Percentiles rank a stretch among this genome's conserved stretches.
Evolutionary conservation across 35 echinoderm and acorn worm species (phyloP).

Genomic region (Apostichopus parvimensis): DNA sequence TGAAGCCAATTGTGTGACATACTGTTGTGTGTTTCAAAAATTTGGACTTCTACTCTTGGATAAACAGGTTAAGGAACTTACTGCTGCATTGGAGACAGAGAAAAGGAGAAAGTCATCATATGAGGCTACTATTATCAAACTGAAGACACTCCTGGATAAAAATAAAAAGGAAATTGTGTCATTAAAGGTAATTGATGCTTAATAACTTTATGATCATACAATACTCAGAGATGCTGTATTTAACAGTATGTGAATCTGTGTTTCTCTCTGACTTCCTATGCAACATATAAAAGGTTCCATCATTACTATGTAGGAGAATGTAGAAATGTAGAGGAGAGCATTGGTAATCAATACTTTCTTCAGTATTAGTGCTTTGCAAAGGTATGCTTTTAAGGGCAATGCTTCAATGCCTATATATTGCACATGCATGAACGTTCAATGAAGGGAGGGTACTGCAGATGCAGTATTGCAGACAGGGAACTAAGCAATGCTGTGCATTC

Average conservation of each 20-base stretch:
- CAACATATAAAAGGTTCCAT: not conserved
- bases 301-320: no score
- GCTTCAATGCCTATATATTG: no score
- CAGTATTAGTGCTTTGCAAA: no score
- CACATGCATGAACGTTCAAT: no score
- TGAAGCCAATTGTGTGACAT: not conserved
- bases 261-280: not conserved
- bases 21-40: not conserved
- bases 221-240: not conserved
- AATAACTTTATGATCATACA: not conserved
- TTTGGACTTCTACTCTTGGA: not conserved
- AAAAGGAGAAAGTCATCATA: constrained; percentile 75
- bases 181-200: constrained; percentile 54
- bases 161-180: constrained; percentile 74
- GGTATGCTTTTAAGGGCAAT: no score
- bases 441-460: no score
- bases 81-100: constrained; percentile 73
- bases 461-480: no score
- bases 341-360: no score
- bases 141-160: constrained; percentile 77
- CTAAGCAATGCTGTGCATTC: no score
- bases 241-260: not conserved
- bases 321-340: no score
- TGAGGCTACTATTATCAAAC: constrained; percentile 86
- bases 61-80: constrained; percentile 82